These are phyloP conservation scores for Enteromius argenteus DNA, from an alignment of 2,797 vertebrate species.

Conservation along the genomic window DNA sequence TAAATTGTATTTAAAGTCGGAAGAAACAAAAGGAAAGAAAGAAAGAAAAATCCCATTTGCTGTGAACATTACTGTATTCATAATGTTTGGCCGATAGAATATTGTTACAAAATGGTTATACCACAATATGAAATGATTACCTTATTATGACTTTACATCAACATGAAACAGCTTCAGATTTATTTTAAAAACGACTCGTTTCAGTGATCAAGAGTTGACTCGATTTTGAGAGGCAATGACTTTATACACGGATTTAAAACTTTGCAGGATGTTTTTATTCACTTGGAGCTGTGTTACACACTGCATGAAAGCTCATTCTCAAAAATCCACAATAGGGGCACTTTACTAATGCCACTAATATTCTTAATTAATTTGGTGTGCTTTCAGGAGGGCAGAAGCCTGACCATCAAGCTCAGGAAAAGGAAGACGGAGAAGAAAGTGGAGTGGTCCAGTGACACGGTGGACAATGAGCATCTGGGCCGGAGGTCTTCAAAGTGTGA, in stretches of 20 bases:
- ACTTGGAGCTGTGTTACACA: too few relatives aligned
- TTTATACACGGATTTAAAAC: too few relatives aligned
- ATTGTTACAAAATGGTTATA: not conserved
- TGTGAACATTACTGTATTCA: not conserved
- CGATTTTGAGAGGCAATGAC: too few relatives aligned
- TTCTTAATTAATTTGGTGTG: not conserved
- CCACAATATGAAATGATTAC: not conserved
- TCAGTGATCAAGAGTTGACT: too few relatives aligned
- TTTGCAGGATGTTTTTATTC: too few relatives aligned
- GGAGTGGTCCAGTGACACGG: constrained; percentile 94
- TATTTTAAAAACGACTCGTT: too few relatives aligned
- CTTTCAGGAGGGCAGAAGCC: constrained; percentile 88
- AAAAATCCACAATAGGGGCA: too few relatives aligned
- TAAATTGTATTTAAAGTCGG: too few relatives aligned
- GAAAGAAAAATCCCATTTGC: not conserved
- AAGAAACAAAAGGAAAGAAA: too few relatives aligned
- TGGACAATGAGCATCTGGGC: constrained; percentile 93
- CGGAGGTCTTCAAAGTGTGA: constrained; percentile 94
- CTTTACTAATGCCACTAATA: not conserved
- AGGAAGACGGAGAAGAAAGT: constrained; percentile 95
- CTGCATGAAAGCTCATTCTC: too few relatives aligned
- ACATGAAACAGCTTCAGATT: too few relatives aligned
- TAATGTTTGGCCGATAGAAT: not conserved
- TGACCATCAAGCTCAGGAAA: constrained; percentile 93
- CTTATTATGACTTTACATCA: not conserved